Evolutionary conservation across 1,140 invertebrate species (phyloP).

Genomic region (Bombus sylvicola): DNA sequence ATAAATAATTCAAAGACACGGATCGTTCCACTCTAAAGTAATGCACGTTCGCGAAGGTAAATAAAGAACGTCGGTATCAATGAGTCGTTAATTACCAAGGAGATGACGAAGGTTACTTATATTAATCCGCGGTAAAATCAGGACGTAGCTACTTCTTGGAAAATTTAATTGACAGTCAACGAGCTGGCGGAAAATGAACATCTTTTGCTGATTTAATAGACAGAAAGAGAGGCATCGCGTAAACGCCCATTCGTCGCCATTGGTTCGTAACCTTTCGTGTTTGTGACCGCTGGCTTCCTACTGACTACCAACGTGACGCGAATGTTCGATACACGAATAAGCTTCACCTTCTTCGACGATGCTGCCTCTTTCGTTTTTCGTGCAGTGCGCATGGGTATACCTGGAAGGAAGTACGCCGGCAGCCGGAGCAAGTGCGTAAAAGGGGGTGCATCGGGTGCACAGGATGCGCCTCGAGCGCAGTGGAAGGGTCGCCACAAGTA

Average conservation of each 20-base stretch:
- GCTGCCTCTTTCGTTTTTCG: conserved; percentile 69
- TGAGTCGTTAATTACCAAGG: neutral
- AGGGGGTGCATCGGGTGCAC: conserved; percentile 65
- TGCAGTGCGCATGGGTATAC: conserved; percentile 76
- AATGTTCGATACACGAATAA: conserved; percentile 72
- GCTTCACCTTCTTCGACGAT: conserved; percentile 67
- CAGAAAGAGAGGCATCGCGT: conserved; percentile 39
- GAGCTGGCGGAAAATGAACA: neutral
- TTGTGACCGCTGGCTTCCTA: conserved; percentile 50
- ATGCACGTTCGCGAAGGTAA: neutral
- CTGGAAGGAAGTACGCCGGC: conserved; percentile 67
- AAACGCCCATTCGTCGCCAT: conserved; percentile 67
- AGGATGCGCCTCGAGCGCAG: conserved; percentile 59
- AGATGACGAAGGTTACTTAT: no score
- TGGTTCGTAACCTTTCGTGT: conserved; percentile 66
- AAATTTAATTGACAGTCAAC: neutral
- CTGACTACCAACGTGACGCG: conserved; percentile 56
- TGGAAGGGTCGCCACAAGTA: conserved; percentile 52
- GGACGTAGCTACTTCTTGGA: neutral
- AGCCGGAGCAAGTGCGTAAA: conserved; percentile 63
- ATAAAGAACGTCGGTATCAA: neutral
- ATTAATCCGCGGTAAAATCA: neutral
- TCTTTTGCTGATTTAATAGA: conserved; percentile 35
- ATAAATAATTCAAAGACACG: neutral
- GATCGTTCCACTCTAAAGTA: neutral